These are phyloP conservation scores for Colinus virginianus DNA, from an alignment of 2,113 vertebrate species.

Conservation along the genomic window DNA sequence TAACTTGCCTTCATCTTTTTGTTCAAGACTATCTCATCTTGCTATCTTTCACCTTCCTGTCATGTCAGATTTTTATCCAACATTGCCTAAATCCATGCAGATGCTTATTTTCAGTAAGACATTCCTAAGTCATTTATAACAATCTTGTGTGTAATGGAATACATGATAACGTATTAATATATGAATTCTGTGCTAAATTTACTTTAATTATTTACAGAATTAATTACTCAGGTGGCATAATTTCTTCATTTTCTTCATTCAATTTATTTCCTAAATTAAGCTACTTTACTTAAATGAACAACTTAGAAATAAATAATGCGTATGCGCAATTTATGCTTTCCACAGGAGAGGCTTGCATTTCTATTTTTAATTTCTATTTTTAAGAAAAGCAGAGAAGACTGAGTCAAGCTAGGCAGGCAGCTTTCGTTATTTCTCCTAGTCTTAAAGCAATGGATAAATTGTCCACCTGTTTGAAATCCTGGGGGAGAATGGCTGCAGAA, in stretches of 20 bases:
- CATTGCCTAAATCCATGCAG: not conserved
- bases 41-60: not conserved
- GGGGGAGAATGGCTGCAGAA: not conserved
- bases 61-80: not conserved
- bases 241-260: not conserved
- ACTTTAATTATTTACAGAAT: slow-evolving; percentile 29
- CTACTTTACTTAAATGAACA: not conserved
- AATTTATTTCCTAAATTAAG: slow-evolving; percentile 4
- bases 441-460: not conserved
- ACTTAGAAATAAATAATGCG: not conserved
- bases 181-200: not conserved
- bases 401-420: not conserved
- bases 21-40: not conserved
- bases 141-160: not conserved
- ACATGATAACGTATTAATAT: not conserved
- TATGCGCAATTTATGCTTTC: not conserved
- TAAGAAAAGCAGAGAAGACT: not conserved
- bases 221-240: not conserved
- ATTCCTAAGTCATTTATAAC: not conserved
- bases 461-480: not conserved
- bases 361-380: not conserved
- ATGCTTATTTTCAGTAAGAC: not conserved
- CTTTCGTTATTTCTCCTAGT: not conserved
- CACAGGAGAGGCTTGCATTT: not conserved
- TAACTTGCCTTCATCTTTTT: not conserved